These are phyloP conservation scores for Prochilodus magdalenae DNA, from an alignment of 2,113 vertebrate genomes.

Conservation along the genomic window DNA sequence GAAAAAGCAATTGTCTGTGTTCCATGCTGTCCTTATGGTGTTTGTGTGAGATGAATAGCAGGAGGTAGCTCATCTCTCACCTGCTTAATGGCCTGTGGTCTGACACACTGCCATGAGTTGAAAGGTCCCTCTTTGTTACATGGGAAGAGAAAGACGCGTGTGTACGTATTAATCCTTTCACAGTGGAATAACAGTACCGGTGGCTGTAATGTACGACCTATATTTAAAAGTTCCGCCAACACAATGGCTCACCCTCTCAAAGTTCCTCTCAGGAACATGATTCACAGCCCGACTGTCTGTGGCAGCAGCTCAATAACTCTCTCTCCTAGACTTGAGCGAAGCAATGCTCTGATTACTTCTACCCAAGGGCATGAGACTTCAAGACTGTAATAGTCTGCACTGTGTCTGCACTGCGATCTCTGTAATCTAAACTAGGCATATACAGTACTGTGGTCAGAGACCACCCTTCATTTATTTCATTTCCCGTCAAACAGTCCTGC, in stretches of 20 bases:
- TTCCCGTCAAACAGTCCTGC: no score
- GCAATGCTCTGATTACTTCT: constrained; percentile 26
- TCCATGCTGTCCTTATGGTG: constrained; percentile 18
- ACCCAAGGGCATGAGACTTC: not conserved
- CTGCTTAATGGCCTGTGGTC: constrained; percentile 51
- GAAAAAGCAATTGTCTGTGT: not conserved
- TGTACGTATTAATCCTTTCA: constrained; percentile 33
- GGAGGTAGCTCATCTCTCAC: constrained; percentile 47
- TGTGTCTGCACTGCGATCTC: not conserved
- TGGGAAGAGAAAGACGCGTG: constrained; percentile 2
- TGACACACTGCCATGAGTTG: constrained; percentile 43
- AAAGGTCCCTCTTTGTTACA: constrained; percentile 44
- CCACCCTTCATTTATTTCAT: no score
- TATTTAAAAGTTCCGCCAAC: constrained; percentile 52
- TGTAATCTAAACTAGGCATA: not conserved
- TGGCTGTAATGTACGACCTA: constrained; percentile 48
- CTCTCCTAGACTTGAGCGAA: constrained; percentile 19
- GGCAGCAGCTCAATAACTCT: constrained; percentile 24
- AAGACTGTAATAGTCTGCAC: not conserved
- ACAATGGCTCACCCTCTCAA: constrained; percentile 43
- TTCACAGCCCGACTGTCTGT: constrained; percentile 30
- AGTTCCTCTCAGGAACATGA: constrained; percentile 38
- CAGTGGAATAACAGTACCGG: constrained; percentile 43
- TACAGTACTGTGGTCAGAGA: not conserved
- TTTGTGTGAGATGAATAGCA: constrained; percentile 31